Evolutionary conservation across 2,888 invertebrate species (phyloP).

Genomic region (Petrolisthes manimaculis): DNA sequence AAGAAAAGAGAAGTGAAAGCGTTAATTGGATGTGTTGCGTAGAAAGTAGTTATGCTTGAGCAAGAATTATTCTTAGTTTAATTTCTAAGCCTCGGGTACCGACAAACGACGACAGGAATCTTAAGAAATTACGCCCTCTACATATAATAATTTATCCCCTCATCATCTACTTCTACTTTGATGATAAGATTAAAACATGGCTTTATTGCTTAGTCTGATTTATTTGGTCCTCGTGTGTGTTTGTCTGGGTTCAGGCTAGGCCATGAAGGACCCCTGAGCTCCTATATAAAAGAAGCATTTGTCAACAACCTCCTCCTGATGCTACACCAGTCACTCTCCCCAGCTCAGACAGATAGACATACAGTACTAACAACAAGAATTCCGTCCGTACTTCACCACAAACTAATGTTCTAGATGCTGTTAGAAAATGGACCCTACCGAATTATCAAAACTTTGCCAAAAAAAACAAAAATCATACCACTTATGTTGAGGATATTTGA

Average conservation of each 20-base stretch:
- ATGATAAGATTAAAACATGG: constrained; percentile 53
- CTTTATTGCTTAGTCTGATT: constrained; percentile 60
- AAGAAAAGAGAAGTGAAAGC: background rate
- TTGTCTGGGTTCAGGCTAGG: constrained; percentile 24
- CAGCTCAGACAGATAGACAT: background rate
- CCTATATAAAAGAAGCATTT: constrained; percentile 13
- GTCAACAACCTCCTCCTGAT: background rate
- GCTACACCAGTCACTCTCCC: constrained; percentile 26
- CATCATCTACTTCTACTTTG: constrained; percentile 31
- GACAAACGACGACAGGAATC: constrained; percentile 4
- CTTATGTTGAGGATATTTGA: too few species aligned
- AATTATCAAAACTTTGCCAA: too few species aligned
- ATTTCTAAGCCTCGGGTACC: background rate
- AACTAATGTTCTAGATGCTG: too few species aligned
- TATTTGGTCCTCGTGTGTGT: constrained; percentile 56
- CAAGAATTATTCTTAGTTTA: constrained; percentile 12
- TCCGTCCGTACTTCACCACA: too few species aligned
- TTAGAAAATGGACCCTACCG: too few species aligned
- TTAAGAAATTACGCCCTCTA: constrained; percentile 7
- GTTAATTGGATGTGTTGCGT: background rate
- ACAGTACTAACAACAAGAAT: too few species aligned
- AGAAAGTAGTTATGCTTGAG: background rate
- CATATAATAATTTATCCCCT: constrained; percentile 6
- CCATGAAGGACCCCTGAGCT: constrained; percentile 15
- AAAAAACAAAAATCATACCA: too few species aligned